Base-by-base conservation (phyloP, 2,888 invertebrate species). In the Drosophila meridiana region DNA sequence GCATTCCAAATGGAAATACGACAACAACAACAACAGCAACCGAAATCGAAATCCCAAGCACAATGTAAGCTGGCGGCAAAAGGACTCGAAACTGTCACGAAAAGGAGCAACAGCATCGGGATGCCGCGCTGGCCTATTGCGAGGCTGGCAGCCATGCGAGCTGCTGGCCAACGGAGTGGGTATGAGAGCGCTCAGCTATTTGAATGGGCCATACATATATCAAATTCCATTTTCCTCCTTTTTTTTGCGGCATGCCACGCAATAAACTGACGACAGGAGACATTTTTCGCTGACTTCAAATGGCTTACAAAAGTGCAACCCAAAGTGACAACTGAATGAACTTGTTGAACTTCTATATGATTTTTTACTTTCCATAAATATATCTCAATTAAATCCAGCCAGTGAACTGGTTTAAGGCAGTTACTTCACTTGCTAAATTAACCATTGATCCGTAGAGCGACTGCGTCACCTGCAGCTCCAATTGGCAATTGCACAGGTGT, bases 51-150 rank as follows among this genome's bases (percentile, higher is more conserved):
- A 20, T 5, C 11, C 57, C 72, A 71, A 64, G 63, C 53, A 80
- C 70, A 74, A 77, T 71, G 76, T 59, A 52, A 67, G 70, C 40
- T 53, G 69, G 52, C 64, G 68, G 62, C 63, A 78, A 83, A 81
- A 74, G 87, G 76, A 87, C 85, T 85, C 85, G 78, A 87, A 85
- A 79, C 80, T 85, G 87, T 85, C 85, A 85, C 72, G 64, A 78
- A 73, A 81, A 84, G 84, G 84, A 84, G 87, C 84, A 79, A 55
- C 70, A 76, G 68, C 62, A 57, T 67, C 58, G 48, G 58, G 57
- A 56, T 50, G 69, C 63, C 67, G 71, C 47, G 47, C 42, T 65
- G 73, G 69, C 72, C 73, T 76, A 70, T 68, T 78, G 66, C 76
- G 72, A 45, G 26, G 66, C 70, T 69, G 81, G 65, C 73, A 60